Conservation (phyloP, 2,888 invertebrate genomes). For the Ennomos quercinarius region DNA sequence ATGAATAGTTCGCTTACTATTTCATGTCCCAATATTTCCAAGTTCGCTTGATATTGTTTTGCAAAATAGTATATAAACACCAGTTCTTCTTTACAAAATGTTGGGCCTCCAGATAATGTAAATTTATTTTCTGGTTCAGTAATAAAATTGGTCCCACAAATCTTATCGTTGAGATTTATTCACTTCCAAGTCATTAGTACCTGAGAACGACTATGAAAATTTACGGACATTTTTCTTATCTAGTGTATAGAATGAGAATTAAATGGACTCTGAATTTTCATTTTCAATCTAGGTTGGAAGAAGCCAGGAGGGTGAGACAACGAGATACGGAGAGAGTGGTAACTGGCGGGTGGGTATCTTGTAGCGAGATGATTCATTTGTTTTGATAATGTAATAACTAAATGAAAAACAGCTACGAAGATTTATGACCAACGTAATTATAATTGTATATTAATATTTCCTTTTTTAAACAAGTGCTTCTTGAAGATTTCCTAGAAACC, state of each 20-base stretch:
- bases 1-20: too few species aligned
- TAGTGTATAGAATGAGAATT: conserved; percentile 66
- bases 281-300: conserved; percentile 84
- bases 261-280: conserved; percentile 81
- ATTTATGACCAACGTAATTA: too few species aligned
- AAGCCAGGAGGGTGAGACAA: conserved; percentile 70
- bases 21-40: too few species aligned
- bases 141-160: conserved; percentile 28
- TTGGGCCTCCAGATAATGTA: conserved; percentile 23
- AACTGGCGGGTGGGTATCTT: conserved; percentile 83
- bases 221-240: conserved; percentile 73
- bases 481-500: too few species aligned
- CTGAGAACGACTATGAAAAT: conserved; percentile 63
- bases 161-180: conserved; percentile 47
- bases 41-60: too few species aligned
- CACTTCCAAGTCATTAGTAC: conserved; percentile 51
- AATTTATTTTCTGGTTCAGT: conserved; percentile 33
- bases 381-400: conserved; percentile 26
- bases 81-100: conserved; percentile 4
- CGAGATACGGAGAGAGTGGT: conserved; percentile 75
- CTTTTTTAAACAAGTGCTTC: too few species aligned
- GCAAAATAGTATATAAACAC: too few species aligned
- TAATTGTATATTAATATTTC: too few species aligned
- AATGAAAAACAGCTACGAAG: background rate
- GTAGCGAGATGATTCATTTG: conserved; percentile 46